Conservation (phyloP, 2,113 vertebrate species). For the Forbesichthys papilliferus region DNA sequence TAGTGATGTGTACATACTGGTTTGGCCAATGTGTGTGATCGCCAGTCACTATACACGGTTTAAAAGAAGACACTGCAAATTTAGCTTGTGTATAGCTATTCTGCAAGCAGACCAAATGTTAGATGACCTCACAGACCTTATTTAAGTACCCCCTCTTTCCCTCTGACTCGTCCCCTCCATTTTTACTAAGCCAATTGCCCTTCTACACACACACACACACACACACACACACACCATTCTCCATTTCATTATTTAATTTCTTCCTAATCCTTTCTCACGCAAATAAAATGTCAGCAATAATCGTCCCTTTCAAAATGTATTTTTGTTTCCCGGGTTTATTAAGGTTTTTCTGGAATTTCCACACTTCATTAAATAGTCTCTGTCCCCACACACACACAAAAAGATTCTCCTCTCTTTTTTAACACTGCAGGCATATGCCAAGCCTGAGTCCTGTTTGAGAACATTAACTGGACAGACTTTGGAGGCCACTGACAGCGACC, state of each 20-base stretch:
- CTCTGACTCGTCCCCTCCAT: background rate
- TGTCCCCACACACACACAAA: too few species aligned
- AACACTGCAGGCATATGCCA: background rate
- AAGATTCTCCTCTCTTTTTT: too few species aligned
- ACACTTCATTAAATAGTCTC: too few species aligned
- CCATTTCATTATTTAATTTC: too few species aligned
- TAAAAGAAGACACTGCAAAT: slow-evolving; percentile 28
- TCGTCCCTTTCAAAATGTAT: background rate
- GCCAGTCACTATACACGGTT: slow-evolving; percentile 11
- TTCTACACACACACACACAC: background rate
- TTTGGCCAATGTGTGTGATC: background rate
- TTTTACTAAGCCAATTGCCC: background rate
- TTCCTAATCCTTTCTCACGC: too few species aligned
- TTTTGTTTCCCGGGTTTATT: too few species aligned
- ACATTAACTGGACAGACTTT: background rate
- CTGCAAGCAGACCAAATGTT: slow-evolving; percentile 68
- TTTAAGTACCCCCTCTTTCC: slow-evolving; percentile 31
- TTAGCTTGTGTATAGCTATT: slow-evolving; percentile 43
- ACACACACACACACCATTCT: background rate
- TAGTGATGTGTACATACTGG: background rate
- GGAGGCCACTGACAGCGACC: background rate
- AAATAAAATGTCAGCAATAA: slow-evolving; percentile 2
- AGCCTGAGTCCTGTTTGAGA: too few species aligned
- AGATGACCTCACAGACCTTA: slow-evolving; percentile 64
- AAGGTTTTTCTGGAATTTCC: too few species aligned